Conservation (phyloP, 1,140 invertebrate genomes). For the Atta colombica region DNA sequence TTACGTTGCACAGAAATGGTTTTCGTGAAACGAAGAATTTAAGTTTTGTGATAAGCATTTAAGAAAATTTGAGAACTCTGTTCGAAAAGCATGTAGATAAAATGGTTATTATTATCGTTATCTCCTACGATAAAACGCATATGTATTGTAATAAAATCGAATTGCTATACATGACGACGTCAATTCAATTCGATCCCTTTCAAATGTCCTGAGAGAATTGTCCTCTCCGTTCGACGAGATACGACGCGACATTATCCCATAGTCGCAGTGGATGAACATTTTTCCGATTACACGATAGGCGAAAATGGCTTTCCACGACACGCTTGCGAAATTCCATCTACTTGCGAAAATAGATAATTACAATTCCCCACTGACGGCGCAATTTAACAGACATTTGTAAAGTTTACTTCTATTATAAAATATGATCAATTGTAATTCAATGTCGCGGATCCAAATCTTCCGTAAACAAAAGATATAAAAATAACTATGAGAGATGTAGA, state of each 20-base stretch:
- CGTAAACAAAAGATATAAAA: not conserved
- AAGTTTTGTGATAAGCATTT: not conserved
- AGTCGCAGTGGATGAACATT: slow-evolving; percentile 43
- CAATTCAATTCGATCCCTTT: slow-evolving; percentile 52
- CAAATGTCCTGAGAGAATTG: slow-evolving; percentile 38
- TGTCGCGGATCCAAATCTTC: not conserved
- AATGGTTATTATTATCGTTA: slow-evolving; percentile 24
- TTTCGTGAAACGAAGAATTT: not conserved
- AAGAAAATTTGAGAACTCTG: not conserved
- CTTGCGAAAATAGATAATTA: slow-evolving; percentile 48
- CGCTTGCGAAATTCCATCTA: slow-evolving; percentile 53
- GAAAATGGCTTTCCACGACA: slow-evolving; percentile 62
- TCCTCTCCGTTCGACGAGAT: slow-evolving; percentile 17
- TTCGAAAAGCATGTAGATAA: not conserved
- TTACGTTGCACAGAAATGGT: not conserved
- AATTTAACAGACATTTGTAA: slow-evolving; percentile 37
- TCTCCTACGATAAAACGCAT: slow-evolving; percentile 43
- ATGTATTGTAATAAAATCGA: slow-evolving; percentile 47
- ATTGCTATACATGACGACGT: slow-evolving; percentile 42
- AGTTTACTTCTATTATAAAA: not conserved
- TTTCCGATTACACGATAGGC: slow-evolving; percentile 22
- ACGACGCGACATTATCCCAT: slow-evolving; percentile 20
- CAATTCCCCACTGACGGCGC: slow-evolving; percentile 1
- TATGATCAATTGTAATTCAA: slow-evolving; percentile 15
- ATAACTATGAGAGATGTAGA: not conserved